Evolutionary conservation across 1,140 invertebrate species (phyloP), one percentile per base, ranked within the genome.

Genomic region (Phymastichus coffea): DNA sequence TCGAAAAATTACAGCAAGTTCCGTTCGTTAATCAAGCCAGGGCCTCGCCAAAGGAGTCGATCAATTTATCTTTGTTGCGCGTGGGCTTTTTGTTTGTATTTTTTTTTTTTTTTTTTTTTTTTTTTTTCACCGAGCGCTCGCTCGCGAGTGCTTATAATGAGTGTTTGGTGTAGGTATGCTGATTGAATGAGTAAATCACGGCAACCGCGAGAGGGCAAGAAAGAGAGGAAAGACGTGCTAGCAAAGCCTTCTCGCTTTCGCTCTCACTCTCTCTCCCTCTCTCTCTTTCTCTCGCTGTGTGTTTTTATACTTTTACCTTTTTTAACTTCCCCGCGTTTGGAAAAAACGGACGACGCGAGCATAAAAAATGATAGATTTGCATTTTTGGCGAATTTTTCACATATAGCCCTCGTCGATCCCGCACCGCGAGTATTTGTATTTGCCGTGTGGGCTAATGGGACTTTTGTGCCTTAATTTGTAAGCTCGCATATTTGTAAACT

Each of bases 181-280:
- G 56, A 58, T 58, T 58, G 56, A 58, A 58, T 58, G 56, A 44
- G 47, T 58, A 58, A 58, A 58, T 51, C 47, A 58, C 48, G 25
- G n/a, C 35, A 9, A 23, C 19, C 30, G 14, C 30, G n/a, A n/a
- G n/a, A n/a, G n/a, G 14, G 6, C 6, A 8, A 33, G 30, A 33
- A 14, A 33, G 30, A n/a, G n/a, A n/a, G n/a, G n/a, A n/a, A n/a
- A n/a, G n/a, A n/a, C n/a, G n/a, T n/a, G n/a, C n/a, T n/a, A n/a
- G n/a, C n/a, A 33, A 14, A 33, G 30, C 14, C 20, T 17, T 20
- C n/a, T 33, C n/a, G 17, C 17, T 48, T 48, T 17, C 52, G 17
- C 2, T n/a, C n/a, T n/a, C n/a, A n/a, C n/a, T n/a, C n/a, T n/a
- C n/a, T n/a, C n/a, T n/a, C n/a, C n/a, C n/a, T n/a, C n/a, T n/a